These are phyloP conservation scores for Ptiloglossa arizonensis DNA, from an alignment of 1,140 invertebrate species.

Conservation along the genomic window DNA sequence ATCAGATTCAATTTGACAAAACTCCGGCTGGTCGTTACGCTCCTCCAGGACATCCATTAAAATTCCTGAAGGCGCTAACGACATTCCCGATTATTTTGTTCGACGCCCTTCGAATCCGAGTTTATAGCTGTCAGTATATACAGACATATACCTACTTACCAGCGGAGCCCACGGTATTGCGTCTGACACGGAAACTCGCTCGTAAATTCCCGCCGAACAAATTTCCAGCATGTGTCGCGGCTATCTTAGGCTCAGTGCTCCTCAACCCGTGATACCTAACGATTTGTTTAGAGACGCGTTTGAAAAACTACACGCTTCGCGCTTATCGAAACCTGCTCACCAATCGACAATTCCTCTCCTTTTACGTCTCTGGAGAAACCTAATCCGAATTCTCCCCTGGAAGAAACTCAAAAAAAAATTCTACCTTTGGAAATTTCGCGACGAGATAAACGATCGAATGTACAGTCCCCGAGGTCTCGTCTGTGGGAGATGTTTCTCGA, in stretches of 20 bases:
- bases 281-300: not conserved
- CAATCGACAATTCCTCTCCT: too few species aligned
- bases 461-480: too few species aligned
- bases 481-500: too few species aligned
- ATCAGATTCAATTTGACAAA: conserved; percentile 39
- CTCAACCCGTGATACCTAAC: conserved; percentile 48
- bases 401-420: too few species aligned
- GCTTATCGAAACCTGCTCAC: too few species aligned
- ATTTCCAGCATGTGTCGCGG: conserved; percentile 74
- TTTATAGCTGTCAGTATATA: conserved; percentile 67
- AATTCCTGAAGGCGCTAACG: conserved; percentile 68
- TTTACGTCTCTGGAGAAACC: too few species aligned
- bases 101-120: conserved; percentile 60
- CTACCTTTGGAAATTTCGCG: too few species aligned
- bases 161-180: conserved; percentile 67
- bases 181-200: conserved; percentile 73
- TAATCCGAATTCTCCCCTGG: too few species aligned
- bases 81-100: conserved; percentile 68
- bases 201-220: conserved; percentile 76
- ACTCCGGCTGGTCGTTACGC: conserved; percentile 23
- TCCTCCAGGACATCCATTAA: conserved; percentile 62
- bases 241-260: conserved; percentile 68
- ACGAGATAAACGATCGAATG: too few species aligned
- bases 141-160: conserved; percentile 64
- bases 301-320: too few species aligned